phyloP scores from a whole-genome alignment of 1,140 invertebrate genomes.

The Halictus rubicundus region DNA sequence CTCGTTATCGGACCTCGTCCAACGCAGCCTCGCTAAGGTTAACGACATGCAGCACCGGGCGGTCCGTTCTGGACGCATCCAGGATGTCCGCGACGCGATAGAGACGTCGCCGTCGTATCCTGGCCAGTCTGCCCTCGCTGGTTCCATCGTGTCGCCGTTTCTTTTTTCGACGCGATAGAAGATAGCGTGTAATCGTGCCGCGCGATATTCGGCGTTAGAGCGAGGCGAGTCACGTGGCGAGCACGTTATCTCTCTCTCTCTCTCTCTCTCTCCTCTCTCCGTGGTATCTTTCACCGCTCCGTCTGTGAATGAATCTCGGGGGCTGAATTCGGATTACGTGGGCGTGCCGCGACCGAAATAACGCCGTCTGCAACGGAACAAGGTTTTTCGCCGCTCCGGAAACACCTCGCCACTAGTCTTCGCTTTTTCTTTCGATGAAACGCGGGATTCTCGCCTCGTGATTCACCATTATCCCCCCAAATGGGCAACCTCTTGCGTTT shows the following conservation, averaged over 20 bases:
- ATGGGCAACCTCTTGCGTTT: too few relatives aligned
- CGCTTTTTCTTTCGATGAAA: background rate
- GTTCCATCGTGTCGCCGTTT: slow-evolving; percentile 42
- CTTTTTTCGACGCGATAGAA: slow-evolving; percentile 19
- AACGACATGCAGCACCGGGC: slow-evolving; percentile 61
- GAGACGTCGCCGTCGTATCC: slow-evolving; percentile 61
- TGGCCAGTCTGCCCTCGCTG: slow-evolving; percentile 45
- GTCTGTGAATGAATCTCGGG: slow-evolving; percentile 19
- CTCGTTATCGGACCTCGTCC: slow-evolving; percentile 55
- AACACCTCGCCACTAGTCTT: background rate
- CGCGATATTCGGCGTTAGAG: slow-evolving; percentile 45
- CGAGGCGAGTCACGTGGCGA: slow-evolving; percentile 15
- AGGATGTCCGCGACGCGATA: slow-evolving; percentile 72
- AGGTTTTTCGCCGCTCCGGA: background rate
- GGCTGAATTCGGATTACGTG: slow-evolving; percentile 35
- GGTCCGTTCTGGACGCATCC: slow-evolving; percentile 55
- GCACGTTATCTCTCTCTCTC: slow-evolving; percentile 6
- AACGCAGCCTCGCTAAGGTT: slow-evolving; percentile 65
- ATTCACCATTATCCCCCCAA: background rate
- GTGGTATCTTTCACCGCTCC: background rate
- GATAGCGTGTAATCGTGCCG: slow-evolving; percentile 24
- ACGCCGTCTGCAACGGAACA: slow-evolving; percentile 2
- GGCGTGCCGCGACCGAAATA: slow-evolving; percentile 25
- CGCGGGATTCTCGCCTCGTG: background rate
- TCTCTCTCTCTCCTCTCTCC: too few relatives aligned